Conservation (phyloP, 1,140 invertebrate genomes). For the Lordiphosa mommai region DNA sequence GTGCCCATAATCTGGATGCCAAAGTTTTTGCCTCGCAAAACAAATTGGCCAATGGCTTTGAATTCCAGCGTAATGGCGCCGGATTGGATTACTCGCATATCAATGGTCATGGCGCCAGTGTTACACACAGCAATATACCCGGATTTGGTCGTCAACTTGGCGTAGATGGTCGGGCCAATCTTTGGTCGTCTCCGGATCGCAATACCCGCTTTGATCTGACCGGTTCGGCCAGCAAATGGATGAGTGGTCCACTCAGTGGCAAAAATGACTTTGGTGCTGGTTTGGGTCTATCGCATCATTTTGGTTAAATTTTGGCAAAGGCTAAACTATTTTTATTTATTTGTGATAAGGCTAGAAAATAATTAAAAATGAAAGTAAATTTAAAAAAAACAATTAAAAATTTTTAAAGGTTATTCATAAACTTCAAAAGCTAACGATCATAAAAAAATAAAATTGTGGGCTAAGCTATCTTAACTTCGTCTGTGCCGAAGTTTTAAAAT, state of each 20-base stretch:
- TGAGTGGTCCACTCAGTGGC: constrained; percentile 50
- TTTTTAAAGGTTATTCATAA: no score
- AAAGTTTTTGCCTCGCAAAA: constrained; percentile 70
- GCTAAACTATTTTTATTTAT: constrained; percentile 33
- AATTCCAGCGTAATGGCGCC: constrained; percentile 65
- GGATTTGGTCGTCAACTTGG: constrained; percentile 62
- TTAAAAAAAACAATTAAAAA: no score
- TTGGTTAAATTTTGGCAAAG: constrained; percentile 36
- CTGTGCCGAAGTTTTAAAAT: no score
- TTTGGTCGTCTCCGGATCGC: constrained; percentile 66
- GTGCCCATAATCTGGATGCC: constrained; percentile 56
- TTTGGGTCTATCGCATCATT: constrained; percentile 54
- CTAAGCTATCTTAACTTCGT: no score
- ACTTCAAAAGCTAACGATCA: no score
- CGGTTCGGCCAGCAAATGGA: constrained; percentile 59
- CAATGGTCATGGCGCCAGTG: constrained; percentile 64
- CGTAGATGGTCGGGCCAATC: constrained; percentile 50
- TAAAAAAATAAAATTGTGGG: no score
- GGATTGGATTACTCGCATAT: constrained; percentile 61
- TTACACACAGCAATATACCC: constrained; percentile 69
- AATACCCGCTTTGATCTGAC: constrained; percentile 63
- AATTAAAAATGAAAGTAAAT: background rate
- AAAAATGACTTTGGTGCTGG: constrained; percentile 53
- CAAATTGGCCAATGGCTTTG: constrained; percentile 61
- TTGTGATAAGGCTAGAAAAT: no score